phyloP scores from a whole-genome alignment of 2,888 invertebrate species.

The Helicoverpa assulta region DNA sequence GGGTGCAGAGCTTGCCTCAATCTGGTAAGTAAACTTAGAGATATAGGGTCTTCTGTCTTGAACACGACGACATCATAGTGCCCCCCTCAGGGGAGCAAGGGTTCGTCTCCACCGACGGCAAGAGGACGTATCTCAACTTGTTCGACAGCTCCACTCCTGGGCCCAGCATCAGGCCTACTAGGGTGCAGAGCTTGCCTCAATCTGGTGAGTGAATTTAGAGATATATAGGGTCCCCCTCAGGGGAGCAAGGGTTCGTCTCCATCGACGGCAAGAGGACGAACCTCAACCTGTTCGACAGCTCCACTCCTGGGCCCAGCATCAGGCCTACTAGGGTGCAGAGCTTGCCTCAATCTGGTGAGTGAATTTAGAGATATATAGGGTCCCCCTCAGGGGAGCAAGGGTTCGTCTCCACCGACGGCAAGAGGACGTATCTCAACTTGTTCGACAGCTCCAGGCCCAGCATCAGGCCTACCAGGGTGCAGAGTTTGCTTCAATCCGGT shows the following conservation, averaged over 20 bases:
- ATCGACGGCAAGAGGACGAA: constrained; percentile 97
- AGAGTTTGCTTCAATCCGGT: constrained; percentile 58
- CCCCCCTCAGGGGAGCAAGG: constrained; percentile 95
- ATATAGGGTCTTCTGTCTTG: too few relatives aligned
- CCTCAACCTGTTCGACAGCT: constrained; percentile 94
- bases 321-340: constrained; percentile 60
- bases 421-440: constrained; percentile 96
- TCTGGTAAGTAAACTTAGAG: constrained; percentile 42
- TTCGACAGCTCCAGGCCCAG: constrained; percentile 91
- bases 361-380: constrained; percentile 86
- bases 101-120: constrained; percentile 97
- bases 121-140: constrained; percentile 96
- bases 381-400: constrained; percentile 95
- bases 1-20: constrained; percentile 59
- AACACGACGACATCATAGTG: constrained; percentile 93
- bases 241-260: constrained; percentile 96
- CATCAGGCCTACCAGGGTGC: constrained; percentile 59
- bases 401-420: constrained; percentile 97
- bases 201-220: constrained; percentile 41
- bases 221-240: constrained; percentile 93
- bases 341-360: constrained; percentile 57
- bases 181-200: constrained; percentile 59
- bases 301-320: constrained; percentile 75
- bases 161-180: constrained; percentile 57
- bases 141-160: constrained; percentile 92